These are phyloP conservation scores for Acronicta alni DNA, from an alignment of 2,888 invertebrate species.

Conservation along the genomic window DNA sequence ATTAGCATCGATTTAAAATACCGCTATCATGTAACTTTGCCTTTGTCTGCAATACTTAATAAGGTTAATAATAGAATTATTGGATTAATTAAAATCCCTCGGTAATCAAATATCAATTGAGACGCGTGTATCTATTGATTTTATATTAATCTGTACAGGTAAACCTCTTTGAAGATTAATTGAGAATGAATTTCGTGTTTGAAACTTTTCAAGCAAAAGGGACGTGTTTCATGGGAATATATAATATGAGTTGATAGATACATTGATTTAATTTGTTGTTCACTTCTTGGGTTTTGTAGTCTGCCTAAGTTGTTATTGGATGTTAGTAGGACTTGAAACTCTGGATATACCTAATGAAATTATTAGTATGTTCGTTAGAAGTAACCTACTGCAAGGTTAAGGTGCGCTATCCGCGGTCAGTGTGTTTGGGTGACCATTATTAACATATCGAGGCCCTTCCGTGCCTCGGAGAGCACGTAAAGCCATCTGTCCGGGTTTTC, in stretches of 20 bases:
- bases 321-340: constrained; percentile 8
- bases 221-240: constrained; percentile 12
- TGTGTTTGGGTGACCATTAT: too few relatives aligned
- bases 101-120: constrained; percentile 38
- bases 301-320: constrained; percentile 21
- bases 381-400: too few relatives aligned
- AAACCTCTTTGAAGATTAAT: constrained; percentile 28
- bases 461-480: too few relatives aligned
- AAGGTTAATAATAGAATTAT: constrained; percentile 5
- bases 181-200: constrained; percentile 21
- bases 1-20: too few relatives aligned
- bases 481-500: too few relatives aligned
- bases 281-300: constrained; percentile 24
- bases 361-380: too few relatives aligned
- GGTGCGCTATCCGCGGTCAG: too few relatives aligned
- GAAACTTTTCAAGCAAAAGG: constrained; percentile 22
- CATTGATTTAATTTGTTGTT: constrained; percentile 39
- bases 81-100: constrained; percentile 21
- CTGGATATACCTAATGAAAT: not conserved
- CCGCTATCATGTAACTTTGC: too few relatives aligned
- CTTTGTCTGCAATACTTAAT: not conserved
- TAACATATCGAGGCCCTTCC: too few relatives aligned
- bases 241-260: constrained; percentile 7
- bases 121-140: constrained; percentile 23
- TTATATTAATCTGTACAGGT: constrained; percentile 28